phyloP scores from a whole-genome alignment of 1,140 invertebrate genomes.

The Drosophila ercepeae region DNA sequence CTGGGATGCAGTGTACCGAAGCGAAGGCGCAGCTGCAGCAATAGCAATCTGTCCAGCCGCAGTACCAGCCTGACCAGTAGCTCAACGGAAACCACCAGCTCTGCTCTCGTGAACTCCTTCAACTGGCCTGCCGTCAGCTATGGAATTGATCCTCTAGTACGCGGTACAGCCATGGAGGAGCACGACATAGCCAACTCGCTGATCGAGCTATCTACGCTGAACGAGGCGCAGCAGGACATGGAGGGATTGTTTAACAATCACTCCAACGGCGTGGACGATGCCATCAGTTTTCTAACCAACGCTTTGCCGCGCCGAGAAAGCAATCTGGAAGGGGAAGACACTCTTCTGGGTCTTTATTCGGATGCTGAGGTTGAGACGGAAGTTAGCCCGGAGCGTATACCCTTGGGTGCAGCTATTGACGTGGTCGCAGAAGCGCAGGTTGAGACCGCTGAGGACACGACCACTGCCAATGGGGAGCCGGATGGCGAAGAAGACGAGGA shows the following conservation, averaged over 20 bases:
- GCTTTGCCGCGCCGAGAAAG: constrained; percentile 6
- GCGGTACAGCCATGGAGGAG: constrained; percentile 19
- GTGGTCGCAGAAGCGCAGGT: constrained; percentile 24
- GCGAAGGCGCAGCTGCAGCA: constrained; percentile 44
- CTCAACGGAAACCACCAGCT: constrained; percentile 42
- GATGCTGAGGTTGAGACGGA: constrained; percentile 31
- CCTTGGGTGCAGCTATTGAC: constrained; percentile 23
- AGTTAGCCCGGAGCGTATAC: constrained; percentile 4
- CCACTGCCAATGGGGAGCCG: constrained; percentile 31
- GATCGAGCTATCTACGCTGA: constrained; percentile 51
- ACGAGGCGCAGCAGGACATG: neutral
- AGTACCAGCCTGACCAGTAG: constrained; percentile 50
- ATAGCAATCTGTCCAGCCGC: constrained; percentile 51
- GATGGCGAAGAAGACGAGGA: constrained; percentile 22
- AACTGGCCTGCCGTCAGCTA: constrained; percentile 22
- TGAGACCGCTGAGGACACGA: constrained; percentile 19
- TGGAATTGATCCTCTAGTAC: constrained; percentile 14
- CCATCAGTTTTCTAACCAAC: constrained; percentile 24
- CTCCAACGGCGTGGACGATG: constrained; percentile 20
- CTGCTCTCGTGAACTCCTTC: constrained; percentile 22
- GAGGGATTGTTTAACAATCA: constrained; percentile 33
- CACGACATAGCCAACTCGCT: constrained; percentile 48
- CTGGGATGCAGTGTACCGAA: constrained; percentile 32
- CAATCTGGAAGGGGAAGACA: constrained; percentile 29
- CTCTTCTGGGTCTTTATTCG: constrained; percentile 35